Percentiles rank a stretch among this genome's conserved stretches.
These are phyloP conservation scores for Ellobium chinense DNA, from an alignment of 2,888 invertebrate genomes.

Conservation along the genomic window DNA sequence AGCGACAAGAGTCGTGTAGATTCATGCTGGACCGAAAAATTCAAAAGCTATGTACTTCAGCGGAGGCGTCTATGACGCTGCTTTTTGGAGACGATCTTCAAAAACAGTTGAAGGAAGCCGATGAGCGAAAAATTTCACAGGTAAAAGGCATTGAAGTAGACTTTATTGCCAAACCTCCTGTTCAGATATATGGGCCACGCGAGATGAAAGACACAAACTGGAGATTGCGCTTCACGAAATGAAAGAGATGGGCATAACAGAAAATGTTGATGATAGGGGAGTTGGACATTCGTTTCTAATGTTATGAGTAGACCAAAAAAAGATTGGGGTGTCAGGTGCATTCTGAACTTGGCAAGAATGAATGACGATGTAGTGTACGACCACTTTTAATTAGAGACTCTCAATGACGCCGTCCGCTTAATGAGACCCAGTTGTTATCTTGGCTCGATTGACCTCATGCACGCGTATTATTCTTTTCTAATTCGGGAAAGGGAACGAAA, in stretches of 20 bases:
- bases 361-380: not conserved
- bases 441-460: not conserved
- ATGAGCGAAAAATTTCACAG: not conserved
- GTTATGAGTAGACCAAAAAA: not conserved
- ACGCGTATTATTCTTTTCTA: not conserved
- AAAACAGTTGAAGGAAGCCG: not conserved
- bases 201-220: not conserved
- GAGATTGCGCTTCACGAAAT: not conserved
- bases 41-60: not conserved
- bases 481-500: not conserved
- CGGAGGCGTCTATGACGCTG: not conserved
- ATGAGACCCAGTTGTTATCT: not conserved
- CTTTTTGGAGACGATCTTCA: not conserved
- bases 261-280: not conserved
- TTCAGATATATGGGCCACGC: not conserved
- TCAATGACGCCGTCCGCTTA: not conserved
- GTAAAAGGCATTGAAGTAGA: not conserved
- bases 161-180: not conserved
- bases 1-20: not conserved
- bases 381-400: not conserved
- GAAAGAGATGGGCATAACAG: not conserved
- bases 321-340: not conserved
- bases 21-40: not conserved
- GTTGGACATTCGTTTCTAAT: not conserved
- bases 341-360: not conserved